A percentile compares a stretch with the other conserved stretches of the same genome.
These are phyloP conservation scores for Pseudorectes ferrugineus DNA, from an alignment of 2,113 vertebrate species.

Conservation along the genomic window DNA sequence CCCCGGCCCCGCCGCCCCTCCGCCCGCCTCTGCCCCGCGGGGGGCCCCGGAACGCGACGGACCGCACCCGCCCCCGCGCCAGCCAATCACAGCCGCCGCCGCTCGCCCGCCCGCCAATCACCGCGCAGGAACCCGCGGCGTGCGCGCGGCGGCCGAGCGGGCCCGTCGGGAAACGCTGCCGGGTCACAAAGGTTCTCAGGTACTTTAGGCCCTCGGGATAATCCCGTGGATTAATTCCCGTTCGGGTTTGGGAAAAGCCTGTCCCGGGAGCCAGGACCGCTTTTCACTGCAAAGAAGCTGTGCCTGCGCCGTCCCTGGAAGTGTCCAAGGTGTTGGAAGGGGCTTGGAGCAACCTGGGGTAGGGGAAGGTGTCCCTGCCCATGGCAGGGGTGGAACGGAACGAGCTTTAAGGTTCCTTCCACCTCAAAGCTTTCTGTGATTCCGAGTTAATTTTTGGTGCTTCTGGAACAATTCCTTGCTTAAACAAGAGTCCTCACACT, in stretches of 20 bases:
- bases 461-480: too few relatives aligned
- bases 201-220: rapidly evolving
- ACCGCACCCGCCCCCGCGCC: not conserved
- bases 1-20: too few relatives aligned
- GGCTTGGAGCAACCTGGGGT: rapidly evolving
- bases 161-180: not conserved
- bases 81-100: not conserved
- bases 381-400: rapidly evolving
- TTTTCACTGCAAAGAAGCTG: rapidly evolving
- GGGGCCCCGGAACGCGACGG: not conserved
- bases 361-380: not conserved
- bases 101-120: not conserved
- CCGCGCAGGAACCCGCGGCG: rapidly evolving
- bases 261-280: rapidly evolving
- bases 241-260: rapidly evolving
- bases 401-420: not conserved
- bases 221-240: rapidly evolving
- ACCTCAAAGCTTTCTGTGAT: not conserved
- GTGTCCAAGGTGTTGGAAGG: not conserved
- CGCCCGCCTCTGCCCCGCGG: not conserved
- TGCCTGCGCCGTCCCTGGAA: not conserved
- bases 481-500: not conserved
- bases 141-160: rapidly evolving
- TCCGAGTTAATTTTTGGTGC: not conserved
- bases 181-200: rapidly evolving